Conservation (phyloP, 2,113 vertebrate species). For the Notarius lentiginosus region DNA sequence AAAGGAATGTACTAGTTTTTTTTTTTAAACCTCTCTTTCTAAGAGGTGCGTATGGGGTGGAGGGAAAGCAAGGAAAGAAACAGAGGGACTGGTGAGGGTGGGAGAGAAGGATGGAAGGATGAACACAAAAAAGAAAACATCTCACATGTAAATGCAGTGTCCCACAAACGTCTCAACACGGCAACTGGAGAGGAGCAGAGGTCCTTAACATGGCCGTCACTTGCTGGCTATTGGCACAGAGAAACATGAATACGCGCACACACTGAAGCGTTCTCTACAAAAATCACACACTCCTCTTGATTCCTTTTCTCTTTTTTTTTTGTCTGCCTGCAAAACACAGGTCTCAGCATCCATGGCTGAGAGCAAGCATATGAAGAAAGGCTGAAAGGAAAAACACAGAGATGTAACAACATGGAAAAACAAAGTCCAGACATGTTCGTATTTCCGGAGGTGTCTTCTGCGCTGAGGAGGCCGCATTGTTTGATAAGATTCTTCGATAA, state of each 20-base stretch:
- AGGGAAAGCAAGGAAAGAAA: conserved; percentile 33
- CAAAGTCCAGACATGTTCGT: conserved; percentile 24
- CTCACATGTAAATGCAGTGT: conserved; percentile 62
- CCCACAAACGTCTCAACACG: conserved; percentile 71
- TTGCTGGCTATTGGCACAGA: conserved; percentile 67
- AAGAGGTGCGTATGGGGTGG: conserved; percentile 63
- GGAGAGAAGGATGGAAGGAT: conserved; percentile 57
- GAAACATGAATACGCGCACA: conserved; percentile 50
- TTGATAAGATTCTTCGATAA: neutral
- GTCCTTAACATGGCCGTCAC: conserved; percentile 54
- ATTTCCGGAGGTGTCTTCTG: conserved; percentile 27
- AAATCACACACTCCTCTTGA: conserved; percentile 57
- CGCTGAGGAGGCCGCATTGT: neutral
- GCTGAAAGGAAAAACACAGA: conserved; percentile 27
- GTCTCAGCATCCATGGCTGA: conserved; percentile 50
- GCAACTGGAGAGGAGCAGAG: conserved; percentile 62
- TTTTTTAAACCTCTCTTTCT: conserved; percentile 65
- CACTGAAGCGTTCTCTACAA: conserved; percentile 54
- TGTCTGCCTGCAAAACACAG: conserved; percentile 51
- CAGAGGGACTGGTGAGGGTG: conserved; percentile 19
- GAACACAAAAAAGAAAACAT: conserved; percentile 64
- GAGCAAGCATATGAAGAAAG: conserved; percentile 63
- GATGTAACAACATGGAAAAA: conserved; percentile 25
- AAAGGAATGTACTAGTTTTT: conserved; percentile 81
- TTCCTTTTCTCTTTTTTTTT: conserved; percentile 17